A percentile compares a stretch with the other conserved stretches of the same genome.
These are phyloP conservation scores for Furnarius figulus DNA, from an alignment of 2,113 vertebrate species.

Conservation along the genomic window DNA sequence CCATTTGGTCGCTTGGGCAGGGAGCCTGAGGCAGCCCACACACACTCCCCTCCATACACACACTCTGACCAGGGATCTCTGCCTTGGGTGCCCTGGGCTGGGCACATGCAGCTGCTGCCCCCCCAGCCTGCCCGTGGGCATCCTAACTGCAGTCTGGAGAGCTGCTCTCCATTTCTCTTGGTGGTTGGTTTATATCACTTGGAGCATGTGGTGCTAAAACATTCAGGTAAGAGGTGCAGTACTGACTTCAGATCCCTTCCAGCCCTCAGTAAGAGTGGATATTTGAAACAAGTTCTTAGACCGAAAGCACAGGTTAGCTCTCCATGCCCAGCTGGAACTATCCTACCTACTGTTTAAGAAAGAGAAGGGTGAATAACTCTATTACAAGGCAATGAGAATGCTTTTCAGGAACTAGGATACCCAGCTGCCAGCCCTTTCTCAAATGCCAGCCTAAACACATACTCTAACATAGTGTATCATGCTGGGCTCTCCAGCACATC, in stretches of 20 bases:
- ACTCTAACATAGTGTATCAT: fast-evolving
- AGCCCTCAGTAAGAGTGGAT: not conserved
- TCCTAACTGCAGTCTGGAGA: fast-evolving
- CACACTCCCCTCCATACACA: fast-evolving
- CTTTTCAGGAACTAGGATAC: not conserved
- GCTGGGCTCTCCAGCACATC: not conserved
- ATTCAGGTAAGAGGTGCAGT: not conserved
- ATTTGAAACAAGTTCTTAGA: not conserved
- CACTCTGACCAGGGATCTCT: not conserved
- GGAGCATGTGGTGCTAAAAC: not conserved
- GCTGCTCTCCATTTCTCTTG: not conserved
- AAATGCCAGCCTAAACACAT: not conserved
- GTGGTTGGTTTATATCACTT: not conserved
- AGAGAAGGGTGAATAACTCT: not conserved
- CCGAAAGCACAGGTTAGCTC: not conserved
- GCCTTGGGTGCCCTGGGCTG: not conserved
- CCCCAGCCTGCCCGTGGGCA: not conserved
- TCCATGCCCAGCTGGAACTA: not conserved
- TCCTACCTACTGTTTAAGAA: not conserved
- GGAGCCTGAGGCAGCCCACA: not conserved
- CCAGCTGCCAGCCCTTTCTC: not conserved
- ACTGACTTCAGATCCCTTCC: not conserved
- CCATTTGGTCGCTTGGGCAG: fast-evolving
- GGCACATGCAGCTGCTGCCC: too few species aligned
- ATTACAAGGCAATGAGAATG: not conserved